Percentiles rank a stretch among this genome's conserved stretches.
These are phyloP conservation scores for Pogonomyrmex barbatus DNA, from an alignment of 1,140 invertebrate genomes.

Conservation along the genomic window DNA sequence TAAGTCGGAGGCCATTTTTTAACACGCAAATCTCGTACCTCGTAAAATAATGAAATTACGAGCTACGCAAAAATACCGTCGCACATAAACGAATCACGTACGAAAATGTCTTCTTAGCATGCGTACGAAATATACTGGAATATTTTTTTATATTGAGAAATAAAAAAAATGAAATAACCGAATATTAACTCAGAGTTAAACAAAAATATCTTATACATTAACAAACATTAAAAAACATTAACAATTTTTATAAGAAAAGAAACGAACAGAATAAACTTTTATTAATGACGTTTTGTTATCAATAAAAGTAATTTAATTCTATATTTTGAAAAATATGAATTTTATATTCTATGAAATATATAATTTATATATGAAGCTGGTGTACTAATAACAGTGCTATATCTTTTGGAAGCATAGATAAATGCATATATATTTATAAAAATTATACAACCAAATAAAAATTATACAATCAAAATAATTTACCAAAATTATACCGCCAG, in stretches of 20 bases:
- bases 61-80: conserved; percentile 62
- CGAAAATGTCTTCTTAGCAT: conserved; percentile 27
- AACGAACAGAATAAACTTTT: neutral
- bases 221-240: neutral
- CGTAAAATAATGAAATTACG: conserved; percentile 71
- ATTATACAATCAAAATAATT: neutral
- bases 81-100: conserved; percentile 34
- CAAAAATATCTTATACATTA: neutral
- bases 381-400: neutral
- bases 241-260: neutral
- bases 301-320: neutral
- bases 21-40: conserved; percentile 46
- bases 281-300: neutral
- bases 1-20: neutral
- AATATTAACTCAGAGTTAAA: neutral
- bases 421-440: conserved; percentile 1
- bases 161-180: neutral
- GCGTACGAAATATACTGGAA: neutral
- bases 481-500: neutral
- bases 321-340: neutral
- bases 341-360: neutral
- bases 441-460: neutral
- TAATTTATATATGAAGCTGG: neutral
- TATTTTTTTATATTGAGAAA: conserved; percentile 5
- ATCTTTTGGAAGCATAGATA: neutral